These are phyloP conservation scores for Lepilemur ruficaudatus DNA, from an alignment of 2,797 vertebrate species.

Conservation along the genomic window DNA sequence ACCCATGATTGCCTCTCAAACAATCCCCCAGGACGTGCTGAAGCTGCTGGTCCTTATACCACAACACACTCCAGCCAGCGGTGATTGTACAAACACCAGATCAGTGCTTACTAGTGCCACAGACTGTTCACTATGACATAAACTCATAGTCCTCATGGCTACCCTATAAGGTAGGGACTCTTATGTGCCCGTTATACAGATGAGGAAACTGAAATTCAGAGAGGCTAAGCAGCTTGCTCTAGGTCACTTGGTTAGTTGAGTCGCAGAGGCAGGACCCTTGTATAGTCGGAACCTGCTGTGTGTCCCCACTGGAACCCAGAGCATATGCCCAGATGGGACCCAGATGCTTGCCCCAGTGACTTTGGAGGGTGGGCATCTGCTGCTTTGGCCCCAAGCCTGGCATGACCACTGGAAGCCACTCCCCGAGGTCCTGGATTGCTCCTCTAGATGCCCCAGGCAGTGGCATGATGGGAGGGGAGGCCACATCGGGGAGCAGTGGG, in stretches of 20 bases:
- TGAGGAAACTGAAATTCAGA: neutral
- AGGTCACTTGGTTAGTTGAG: neutral
- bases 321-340: too few species aligned
- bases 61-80: too few species aligned
- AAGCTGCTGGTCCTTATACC: neutral
- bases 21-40: too few species aligned
- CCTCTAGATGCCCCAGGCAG: accelerated
- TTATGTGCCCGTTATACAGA: neutral
- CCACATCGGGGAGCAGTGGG: neutral
- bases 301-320: neutral
- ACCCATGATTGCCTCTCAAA: neutral
- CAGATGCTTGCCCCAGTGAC: neutral
- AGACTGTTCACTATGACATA: neutral
- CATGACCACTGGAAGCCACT: accelerated
- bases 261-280: neutral
- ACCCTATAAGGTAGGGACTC: neutral
- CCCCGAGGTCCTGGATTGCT: neutral
- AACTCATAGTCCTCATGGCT: accelerated
- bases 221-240: neutral
- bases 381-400: neutral
- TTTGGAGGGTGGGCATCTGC: neutral
- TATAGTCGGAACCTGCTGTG: neutral
- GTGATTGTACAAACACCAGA: neutral
- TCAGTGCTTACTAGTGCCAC: accelerated
- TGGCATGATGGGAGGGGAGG: neutral